These are phyloP conservation scores for Brachionus paranguensis DNA, from an alignment of 1,140 invertebrate genomes.

Conservation along the genomic window DNA sequence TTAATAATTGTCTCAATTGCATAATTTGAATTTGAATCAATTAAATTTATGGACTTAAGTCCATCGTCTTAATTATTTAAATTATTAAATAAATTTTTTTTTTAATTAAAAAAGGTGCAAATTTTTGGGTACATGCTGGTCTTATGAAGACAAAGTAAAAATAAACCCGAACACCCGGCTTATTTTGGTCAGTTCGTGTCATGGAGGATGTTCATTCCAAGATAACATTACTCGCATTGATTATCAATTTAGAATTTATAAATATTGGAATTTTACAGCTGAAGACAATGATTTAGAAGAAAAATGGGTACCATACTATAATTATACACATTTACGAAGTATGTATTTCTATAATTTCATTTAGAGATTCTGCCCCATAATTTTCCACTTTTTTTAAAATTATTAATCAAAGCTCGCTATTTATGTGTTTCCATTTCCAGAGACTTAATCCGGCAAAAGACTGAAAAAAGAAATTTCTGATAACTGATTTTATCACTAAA, in stretches of 20 bases:
- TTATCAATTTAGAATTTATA: not conserved
- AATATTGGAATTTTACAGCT: not conserved
- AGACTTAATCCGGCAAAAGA: no score
- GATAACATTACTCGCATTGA: not conserved
- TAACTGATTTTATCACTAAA: no score
- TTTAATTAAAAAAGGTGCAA: not conserved
- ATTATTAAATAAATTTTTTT: not conserved
- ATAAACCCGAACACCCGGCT: not conserved
- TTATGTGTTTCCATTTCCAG: no score
- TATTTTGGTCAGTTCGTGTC: not conserved
- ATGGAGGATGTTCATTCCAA: not conserved
- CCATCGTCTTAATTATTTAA: no score
- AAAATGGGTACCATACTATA: not conserved
- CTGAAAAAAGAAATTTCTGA: no score
- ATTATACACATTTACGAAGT: not conserved
- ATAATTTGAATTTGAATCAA: no score
- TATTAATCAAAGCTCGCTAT: no score
- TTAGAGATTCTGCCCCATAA: not conserved
- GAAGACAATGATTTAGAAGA: not conserved
- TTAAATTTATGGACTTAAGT: no score
- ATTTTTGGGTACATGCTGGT: slow-evolving; percentile 6
- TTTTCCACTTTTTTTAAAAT: no score
- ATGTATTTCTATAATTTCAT: not conserved
- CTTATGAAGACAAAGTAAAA: not conserved
- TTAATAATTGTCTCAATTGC: no score